Evolutionary conservation across 1,140 invertebrate species (phyloP), one percentile per base, ranked within the genome.

Genomic region (Caenorhabditis inopinata): DNA sequence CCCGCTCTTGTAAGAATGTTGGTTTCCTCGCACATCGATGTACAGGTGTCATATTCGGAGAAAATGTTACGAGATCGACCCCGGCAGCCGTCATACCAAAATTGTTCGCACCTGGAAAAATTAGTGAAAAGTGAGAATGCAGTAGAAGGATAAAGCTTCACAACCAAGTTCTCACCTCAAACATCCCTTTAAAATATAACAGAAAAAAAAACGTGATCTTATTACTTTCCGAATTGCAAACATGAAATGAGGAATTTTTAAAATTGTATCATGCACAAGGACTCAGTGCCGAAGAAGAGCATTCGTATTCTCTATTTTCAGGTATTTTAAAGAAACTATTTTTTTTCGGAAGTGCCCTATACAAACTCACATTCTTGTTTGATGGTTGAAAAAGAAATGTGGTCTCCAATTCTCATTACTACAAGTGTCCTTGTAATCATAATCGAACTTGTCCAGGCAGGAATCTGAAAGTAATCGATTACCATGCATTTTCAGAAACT

Each of bases 301-400:
- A n/a, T n/a, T n/a, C n/a, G n/a, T n/a, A n/a, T n/a, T n/a, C n/a
- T n/a, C n/a, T n/a, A n/a, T n/a, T n/a, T n/a, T n/a, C n/a, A n/a
- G n/a, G n/a, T n/a, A n/a, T n/a, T n/a, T n/a, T n/a, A n/a, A n/a
- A n/a, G n/a, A n/a, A n/a, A n/a, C n/a, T n/a, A n/a, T n/a, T n/a
- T n/a, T 42, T 42, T 42, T 42, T 42, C 6, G 14, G 38, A 42
- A 42, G 14, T 14, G 14, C 38, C 14, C 38, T 5, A 42, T 7
- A 42, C 5, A 5, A 11, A 29, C 58, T 80, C 74, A 86, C 45
- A 80, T 74, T 76, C 84, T 83, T 0, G 83, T 84, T 6, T 80
- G 75, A 62, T 85, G 85, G 48, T 86, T 85, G 18, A 86, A 68
- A 46, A 80, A 86, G 62, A 81, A 86, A 32, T 86, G 84, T 38